Conservation (phyloP, 2,113 vertebrate genomes). For the Trogon surrucura region DNA sequence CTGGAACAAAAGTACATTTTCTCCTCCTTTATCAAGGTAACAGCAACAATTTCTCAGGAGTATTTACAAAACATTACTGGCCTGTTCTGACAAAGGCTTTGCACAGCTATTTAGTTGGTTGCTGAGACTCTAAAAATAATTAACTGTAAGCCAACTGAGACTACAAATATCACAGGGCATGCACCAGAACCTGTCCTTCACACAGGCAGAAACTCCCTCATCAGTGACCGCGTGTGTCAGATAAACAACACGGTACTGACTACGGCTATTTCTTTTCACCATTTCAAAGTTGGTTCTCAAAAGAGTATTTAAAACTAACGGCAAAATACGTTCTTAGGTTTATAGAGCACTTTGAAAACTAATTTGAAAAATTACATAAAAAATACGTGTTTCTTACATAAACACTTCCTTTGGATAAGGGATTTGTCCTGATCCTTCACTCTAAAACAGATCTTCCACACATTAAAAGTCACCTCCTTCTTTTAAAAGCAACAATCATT, state of each 20-base stretch:
- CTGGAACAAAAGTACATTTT: neutral
- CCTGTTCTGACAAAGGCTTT: neutral
- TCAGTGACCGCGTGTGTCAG: neutral
- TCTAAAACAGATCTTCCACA: neutral
- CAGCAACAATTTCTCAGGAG: neutral
- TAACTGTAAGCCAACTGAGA: neutral
- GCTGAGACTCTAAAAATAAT: neutral
- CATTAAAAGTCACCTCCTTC: accelerated
- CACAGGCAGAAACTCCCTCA: accelerated
- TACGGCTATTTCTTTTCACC: neutral
- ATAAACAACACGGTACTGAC: neutral
- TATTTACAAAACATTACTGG: neutral
- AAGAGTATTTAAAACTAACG: neutral
- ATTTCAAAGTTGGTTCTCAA: neutral
- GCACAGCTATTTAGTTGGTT: neutral
- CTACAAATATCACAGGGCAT: neutral
- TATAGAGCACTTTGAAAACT: neutral
- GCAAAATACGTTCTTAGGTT: neutral
- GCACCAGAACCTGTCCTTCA: neutral
- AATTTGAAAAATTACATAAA: neutral
- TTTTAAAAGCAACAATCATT: neutral
- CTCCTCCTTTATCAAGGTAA: neutral
- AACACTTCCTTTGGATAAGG: neutral
- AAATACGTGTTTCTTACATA: neutral
- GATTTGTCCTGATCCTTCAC: neutral